These are phyloP conservation scores for Podocnemis expansa DNA, from an alignment of 2,113 vertebrate genomes.

Conservation along the genomic window DNA sequence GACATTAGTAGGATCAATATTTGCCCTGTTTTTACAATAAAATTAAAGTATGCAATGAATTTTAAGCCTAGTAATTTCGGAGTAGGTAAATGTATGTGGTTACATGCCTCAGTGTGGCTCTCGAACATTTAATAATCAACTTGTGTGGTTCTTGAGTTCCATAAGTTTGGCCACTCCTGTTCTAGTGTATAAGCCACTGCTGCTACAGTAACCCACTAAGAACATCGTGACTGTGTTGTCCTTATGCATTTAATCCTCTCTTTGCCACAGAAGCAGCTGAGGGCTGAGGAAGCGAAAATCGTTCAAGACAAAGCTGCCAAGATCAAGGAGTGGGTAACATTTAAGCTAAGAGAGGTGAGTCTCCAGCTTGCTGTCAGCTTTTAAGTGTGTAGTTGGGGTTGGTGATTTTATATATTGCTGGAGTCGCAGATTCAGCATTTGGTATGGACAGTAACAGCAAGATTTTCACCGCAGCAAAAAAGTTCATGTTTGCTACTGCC, in stretches of 20 bases:
- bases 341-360: constrained; percentile 90
- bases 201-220: not conserved
- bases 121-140: no score
- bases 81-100: no score
- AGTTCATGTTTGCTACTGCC: not conserved
- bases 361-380: not conserved
- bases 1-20: no score
- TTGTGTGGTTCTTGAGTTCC: no score
- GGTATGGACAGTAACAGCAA: not conserved
- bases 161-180: no score
- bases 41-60: no score
- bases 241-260: constrained; percentile 6
- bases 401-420: not conserved
- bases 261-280: constrained; percentile 84
- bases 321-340: constrained; percentile 97
- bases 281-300: constrained; percentile 90
- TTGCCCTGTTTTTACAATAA: no score
- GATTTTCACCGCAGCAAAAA: not conserved
- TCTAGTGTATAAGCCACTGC: not conserved
- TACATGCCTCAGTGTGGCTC: no score
- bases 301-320: constrained; percentile 95
- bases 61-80: no score
- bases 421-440: not conserved
- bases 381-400: not conserved
- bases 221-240: not conserved